Base-by-base conservation (phyloP, 2,113 vertebrate species). In the Ranitomeya imitator region DNA sequence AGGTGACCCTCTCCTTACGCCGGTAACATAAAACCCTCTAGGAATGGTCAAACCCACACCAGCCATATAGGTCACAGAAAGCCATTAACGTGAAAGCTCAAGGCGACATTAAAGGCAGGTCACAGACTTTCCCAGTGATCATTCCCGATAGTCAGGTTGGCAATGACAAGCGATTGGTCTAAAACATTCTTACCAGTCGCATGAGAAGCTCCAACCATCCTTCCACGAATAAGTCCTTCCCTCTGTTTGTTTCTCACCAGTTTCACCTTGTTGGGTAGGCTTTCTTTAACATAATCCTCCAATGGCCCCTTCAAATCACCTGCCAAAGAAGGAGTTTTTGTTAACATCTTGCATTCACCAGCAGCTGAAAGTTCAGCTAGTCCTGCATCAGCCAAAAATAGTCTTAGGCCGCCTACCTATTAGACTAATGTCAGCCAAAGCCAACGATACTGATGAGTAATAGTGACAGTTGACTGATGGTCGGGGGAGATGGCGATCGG, bases 171-270 rank as follows among this genome's bases (percentile, higher is more conserved):
- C 2, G 16, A 7, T 4, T 6, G 67, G 73, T 3, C 55, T 23
- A 9, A 16, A 57, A 31, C 15, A 85, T 74, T 31, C 57, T 65
- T 92, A 99, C 98, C 98, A 90, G 96, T 96, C 0, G 98, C 97
- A 3, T 97, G 98, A 5, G 97, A 96, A 0, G 98, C 98, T 91
- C 98, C 98, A 0, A 99, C 94, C 98, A 99, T 99, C 61, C 98
- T 95, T 85, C 98, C 98, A 85, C 98, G 93, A 92, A 99, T 99
- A 89, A 99, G 92, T 2, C 98, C 98, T 93, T 99, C 97, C 8
- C 98, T 95, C 89, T 91, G 95, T 87, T 92, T 90, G 91, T 99
- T 99, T 91, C 98, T 95, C 86, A 99, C 95, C 83, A 99, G 83
- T 89, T 95, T 96, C 15, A 98, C 94, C 55, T 95, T 95, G 10